phyloP scores from a whole-genome alignment of 2,113 vertebrate genomes.

The Actinemys pallida region DNA sequence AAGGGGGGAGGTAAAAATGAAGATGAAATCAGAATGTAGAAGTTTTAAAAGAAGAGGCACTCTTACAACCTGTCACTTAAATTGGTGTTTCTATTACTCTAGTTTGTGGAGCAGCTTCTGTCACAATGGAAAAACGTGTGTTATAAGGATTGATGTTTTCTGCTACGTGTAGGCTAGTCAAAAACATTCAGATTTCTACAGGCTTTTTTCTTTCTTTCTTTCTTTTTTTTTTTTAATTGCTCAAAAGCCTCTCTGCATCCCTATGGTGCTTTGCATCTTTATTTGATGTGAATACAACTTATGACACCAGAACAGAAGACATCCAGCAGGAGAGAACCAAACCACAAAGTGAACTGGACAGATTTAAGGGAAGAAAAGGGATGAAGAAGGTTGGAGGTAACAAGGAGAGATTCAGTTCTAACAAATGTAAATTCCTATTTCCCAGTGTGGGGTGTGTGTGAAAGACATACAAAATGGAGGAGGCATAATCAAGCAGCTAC shows the following conservation, averaged over 20 bases:
- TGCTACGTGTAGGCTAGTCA: background rate
- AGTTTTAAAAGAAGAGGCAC: background rate
- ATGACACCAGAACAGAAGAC: background rate
- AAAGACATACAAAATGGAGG: background rate
- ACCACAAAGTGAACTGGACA: background rate
- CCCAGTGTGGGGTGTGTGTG: background rate
- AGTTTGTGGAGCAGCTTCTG: background rate
- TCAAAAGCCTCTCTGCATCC: background rate
- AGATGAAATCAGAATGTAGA: background rate
- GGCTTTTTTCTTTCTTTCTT: background rate
- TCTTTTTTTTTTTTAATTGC: background rate
- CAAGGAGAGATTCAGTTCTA: background rate
- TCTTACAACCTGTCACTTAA: background rate
- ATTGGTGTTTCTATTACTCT: background rate
- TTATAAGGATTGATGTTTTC: background rate
- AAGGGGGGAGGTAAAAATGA: background rate
- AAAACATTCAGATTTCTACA: background rate
- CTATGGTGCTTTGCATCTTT: no score
- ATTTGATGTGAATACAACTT: background rate
- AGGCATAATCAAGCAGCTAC: background rate
- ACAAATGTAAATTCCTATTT: background rate
- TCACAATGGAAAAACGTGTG: background rate
- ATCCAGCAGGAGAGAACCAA: background rate
- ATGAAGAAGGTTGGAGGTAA: background rate
- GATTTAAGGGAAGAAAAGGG: background rate